These are phyloP conservation scores for Zaprionus taronus DNA, from an alignment of 1,140 invertebrate genomes.

Conservation along the genomic window DNA sequence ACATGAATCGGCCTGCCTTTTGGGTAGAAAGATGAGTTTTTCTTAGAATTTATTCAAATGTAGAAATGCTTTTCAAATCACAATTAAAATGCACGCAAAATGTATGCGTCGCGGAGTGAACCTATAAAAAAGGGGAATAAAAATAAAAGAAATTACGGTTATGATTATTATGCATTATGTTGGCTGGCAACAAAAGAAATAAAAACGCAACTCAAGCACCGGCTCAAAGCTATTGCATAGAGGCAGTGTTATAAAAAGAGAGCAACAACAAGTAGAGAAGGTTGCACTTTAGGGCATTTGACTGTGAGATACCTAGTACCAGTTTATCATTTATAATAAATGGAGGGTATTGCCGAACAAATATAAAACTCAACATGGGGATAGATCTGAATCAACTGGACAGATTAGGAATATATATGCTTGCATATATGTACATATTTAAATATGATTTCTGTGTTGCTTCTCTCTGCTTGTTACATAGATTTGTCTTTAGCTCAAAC, in stretches of 20 bases:
- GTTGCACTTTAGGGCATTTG: neutral
- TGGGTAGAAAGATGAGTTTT: too few relatives aligned
- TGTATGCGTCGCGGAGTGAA: conserved; percentile 36
- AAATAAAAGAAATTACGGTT: conserved; percentile 77
- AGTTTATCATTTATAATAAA: neutral
- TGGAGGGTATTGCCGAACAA: too few relatives aligned
- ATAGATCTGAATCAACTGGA: too few relatives aligned
- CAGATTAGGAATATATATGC: too few relatives aligned
- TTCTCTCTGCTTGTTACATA: neutral
- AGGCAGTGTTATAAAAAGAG: conserved; percentile 45
- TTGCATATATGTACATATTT: too few relatives aligned
- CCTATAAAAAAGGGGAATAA: conserved; percentile 59
- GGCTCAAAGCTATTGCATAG: conserved; percentile 47
- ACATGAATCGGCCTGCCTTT: neutral
- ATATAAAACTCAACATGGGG: too few relatives aligned
- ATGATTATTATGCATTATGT: conserved; percentile 71
- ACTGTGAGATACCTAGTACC: neutral
- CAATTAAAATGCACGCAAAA: conserved; percentile 73
- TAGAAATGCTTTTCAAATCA: conserved; percentile 65
- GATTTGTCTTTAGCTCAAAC: neutral
- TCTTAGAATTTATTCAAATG: conserved; percentile 27
- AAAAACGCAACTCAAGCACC: conserved; percentile 46
- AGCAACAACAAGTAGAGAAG: conserved; percentile 19
- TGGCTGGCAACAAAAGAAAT: conserved; percentile 59
- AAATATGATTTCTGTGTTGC: too few relatives aligned